Evolutionary conservation across 2,113 vertebrate genomes (phyloP).

Genomic region (Bos taurus): ARS-UCD2.0 NC_037345.1:17352001-17352500

Average conservation of each 20-base stretch:
- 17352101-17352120: neutral
- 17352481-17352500: neutral
- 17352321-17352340: neutral
- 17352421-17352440: neutral
- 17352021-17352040: neutral
- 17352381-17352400: neutral
- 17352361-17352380: neutral
- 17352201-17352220: neutral
- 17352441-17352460: neutral
- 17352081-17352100: neutral
- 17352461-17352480: rapidly evolving
- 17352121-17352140: neutral
- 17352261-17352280: neutral
- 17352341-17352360: neutral
- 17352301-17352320: neutral
- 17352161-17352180: neutral
- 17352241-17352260: too few relatives aligned
- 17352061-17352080: neutral
- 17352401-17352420: neutral
- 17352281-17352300: rapidly evolving
- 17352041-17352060: neutral
- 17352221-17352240: neutral
- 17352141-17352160: neutral
- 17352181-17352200: neutral
- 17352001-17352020: neutral